These are phyloP conservation scores for Tragelaphus scriptus DNA, from an alignment of 2,113 vertebrate genomes.

Conservation along the genomic window DNA sequence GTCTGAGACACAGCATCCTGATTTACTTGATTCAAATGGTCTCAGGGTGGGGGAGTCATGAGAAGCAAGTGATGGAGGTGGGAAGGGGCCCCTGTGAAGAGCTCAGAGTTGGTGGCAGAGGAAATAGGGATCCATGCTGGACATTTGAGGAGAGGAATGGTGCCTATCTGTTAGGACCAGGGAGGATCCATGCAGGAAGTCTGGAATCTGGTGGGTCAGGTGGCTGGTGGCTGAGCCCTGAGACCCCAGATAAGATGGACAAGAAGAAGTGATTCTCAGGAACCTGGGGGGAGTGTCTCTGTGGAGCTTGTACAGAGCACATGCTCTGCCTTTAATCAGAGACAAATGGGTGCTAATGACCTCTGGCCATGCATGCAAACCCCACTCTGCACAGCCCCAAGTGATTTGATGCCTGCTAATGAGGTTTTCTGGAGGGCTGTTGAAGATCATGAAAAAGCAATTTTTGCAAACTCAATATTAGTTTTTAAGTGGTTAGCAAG, in stretches of 20 bases:
- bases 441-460: conserved; percentile 72
- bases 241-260: neutral
- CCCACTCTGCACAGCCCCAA: conserved; percentile 39
- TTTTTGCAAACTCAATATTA: conserved; percentile 76
- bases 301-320: fast-evolving
- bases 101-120: neutral
- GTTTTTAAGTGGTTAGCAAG: conserved; percentile 68
- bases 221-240: neutral
- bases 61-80: neutral
- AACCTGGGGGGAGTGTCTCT: too few species aligned
- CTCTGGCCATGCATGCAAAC: conserved; percentile 27
- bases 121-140: neutral
- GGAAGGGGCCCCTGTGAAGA: neutral
- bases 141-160: neutral
- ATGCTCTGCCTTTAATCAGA: neutral
- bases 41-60: neutral
- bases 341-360: conserved; percentile 51
- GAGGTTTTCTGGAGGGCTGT: conserved; percentile 72
- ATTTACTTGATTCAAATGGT: neutral
- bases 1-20: neutral
- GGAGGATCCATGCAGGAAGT: neutral
- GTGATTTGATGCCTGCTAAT: conserved; percentile 69
- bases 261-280: neutral
- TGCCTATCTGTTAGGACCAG: neutral
- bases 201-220: neutral